These are phyloP conservation scores for Girardia tigrina DNA, from an alignment of 2,888 invertebrate genomes.

Conservation along the genomic window DNA sequence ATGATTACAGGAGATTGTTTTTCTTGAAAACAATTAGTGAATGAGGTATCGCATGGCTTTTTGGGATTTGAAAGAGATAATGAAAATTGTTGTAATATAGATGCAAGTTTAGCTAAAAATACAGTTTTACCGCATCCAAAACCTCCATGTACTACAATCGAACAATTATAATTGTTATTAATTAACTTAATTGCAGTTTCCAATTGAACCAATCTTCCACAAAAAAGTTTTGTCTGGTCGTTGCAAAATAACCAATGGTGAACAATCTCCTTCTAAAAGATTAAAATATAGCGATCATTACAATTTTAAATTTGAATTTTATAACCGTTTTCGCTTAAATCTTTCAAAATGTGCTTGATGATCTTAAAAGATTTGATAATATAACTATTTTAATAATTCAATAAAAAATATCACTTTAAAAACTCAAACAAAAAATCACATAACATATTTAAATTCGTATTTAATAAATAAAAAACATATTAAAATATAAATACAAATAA, in stretches of 20 bases:
- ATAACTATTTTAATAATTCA: too few species aligned
- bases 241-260: background rate
- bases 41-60: background rate
- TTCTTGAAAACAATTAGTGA: background rate
- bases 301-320: too few species aligned
- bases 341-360: too few species aligned
- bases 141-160: background rate
- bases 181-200: background rate
- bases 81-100: background rate
- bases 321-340: too few species aligned
- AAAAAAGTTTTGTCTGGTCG: background rate
- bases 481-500: too few species aligned
- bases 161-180: background rate
- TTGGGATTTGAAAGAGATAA: too few species aligned
- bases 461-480: too few species aligned
- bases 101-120: conserved; percentile 21
- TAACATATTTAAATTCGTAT: too few species aligned
- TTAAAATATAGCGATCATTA: background rate
- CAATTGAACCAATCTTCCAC: background rate
- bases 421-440: too few species aligned
- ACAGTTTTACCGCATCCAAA: conserved; percentile 24
- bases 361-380: too few species aligned
- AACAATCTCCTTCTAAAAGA: conserved; percentile 1
- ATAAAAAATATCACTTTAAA: too few species aligned
- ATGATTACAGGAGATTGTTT: conserved; percentile 4